Evolutionary conservation across 1,140 invertebrate species (phyloP).

Genomic region (Popillia japonica): DNA sequence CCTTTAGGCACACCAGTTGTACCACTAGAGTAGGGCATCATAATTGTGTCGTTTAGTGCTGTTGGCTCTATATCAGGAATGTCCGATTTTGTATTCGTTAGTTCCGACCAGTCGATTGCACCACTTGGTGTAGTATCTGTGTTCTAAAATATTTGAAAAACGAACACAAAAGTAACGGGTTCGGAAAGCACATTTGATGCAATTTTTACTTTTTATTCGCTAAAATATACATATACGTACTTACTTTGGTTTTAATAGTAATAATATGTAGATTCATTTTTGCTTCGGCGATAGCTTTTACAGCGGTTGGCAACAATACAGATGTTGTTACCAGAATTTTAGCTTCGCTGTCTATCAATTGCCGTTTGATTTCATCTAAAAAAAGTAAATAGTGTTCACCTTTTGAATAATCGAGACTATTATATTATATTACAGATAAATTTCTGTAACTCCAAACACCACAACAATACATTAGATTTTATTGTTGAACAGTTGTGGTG

Average conservation of each 20-base stretch:
- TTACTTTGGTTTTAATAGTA: constrained; percentile 29
- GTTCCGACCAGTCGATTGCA: constrained; percentile 67
- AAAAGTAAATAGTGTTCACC: too few relatives aligned
- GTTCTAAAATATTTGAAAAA: not conserved
- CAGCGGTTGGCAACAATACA: not conserved
- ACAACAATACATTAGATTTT: too few relatives aligned
- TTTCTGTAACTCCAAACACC: too few relatives aligned
- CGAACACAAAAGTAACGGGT: too few relatives aligned
- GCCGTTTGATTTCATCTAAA: constrained; percentile 38
- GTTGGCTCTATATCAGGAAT: constrained; percentile 58
- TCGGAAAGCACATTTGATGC: too few relatives aligned
- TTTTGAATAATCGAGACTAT: too few relatives aligned
- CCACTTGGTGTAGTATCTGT: constrained; percentile 48
- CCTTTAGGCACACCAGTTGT: constrained; percentile 90
- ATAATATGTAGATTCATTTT: not conserved
- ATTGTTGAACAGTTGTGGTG: too few relatives aligned
- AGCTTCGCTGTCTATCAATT: not conserved
- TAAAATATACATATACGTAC: too few relatives aligned
- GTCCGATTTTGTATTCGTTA: constrained; percentile 54
- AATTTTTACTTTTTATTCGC: too few relatives aligned
- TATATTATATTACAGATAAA: too few relatives aligned
- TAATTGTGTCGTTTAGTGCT: constrained; percentile 61
- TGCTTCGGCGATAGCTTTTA: constrained; percentile 5
- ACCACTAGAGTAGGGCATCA: constrained; percentile 78
- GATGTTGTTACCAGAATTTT: constrained; percentile 9